phyloP scores from a whole-genome alignment of 2,113 vertebrate genomes.

The Corythornis madagascariensis region DNA sequence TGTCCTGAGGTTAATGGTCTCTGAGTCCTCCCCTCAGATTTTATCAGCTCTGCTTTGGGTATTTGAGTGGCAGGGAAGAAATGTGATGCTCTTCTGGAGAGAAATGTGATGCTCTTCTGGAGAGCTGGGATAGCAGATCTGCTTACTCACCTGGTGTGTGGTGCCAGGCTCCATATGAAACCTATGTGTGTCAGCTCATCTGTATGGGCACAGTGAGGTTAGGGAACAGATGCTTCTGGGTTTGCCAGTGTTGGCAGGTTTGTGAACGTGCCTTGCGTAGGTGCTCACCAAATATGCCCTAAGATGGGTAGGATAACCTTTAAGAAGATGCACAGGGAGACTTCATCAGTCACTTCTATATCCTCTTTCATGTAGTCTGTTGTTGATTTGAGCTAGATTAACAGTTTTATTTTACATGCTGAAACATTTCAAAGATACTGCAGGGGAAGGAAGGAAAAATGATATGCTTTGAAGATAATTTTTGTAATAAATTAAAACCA shows the following conservation, averaged over 20 bases:
- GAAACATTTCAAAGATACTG: background rate
- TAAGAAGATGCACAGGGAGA: background rate
- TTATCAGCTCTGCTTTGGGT: background rate
- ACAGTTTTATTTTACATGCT: background rate
- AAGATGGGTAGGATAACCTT: background rate
- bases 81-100: background rate
- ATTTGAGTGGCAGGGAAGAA: background rate
- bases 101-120: background rate
- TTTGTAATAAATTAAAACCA: background rate
- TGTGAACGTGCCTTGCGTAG: rapidly evolving
- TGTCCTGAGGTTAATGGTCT: background rate
- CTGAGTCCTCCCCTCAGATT: background rate
- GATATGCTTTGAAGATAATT: background rate
- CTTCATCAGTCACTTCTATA: background rate
- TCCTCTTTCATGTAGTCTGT: background rate
- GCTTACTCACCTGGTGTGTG: background rate
- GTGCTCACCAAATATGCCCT: background rate
- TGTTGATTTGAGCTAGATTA: background rate
- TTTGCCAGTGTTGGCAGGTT: background rate
- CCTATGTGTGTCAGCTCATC: rapidly evolving
- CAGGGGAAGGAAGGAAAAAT: background rate
- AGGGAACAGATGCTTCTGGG: background rate
- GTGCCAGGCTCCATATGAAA: background rate
- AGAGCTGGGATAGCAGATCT: background rate
- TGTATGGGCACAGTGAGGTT: background rate